A percentile compares a stretch with the other conserved stretches of the same genome.
phyloP scores from a whole-genome alignment of 2,113 vertebrate genomes.

The Psittacus erithacus region DNA sequence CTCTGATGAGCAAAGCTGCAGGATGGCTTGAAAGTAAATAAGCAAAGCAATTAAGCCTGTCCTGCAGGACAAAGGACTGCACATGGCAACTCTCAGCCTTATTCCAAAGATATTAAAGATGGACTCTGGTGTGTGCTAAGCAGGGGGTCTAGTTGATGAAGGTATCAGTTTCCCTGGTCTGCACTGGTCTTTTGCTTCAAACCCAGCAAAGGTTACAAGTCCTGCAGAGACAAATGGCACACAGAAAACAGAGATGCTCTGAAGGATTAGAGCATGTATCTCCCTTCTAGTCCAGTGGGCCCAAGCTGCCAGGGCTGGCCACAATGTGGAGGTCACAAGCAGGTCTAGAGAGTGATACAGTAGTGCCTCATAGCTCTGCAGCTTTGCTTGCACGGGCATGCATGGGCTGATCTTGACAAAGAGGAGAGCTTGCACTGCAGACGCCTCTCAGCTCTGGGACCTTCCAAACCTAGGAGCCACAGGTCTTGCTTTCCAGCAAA shows the following conservation, averaged over 20 bases:
- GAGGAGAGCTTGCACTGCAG: not conserved
- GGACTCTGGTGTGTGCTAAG: not conserved
- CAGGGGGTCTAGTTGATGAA: not conserved
- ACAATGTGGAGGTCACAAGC: accelerated
- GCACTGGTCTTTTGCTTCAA: not conserved
- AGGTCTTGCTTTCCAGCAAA: accelerated
- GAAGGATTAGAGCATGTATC: not conserved
- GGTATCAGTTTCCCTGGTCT: not conserved
- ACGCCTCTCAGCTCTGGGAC: not conserved
- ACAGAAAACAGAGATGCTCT: not conserved
- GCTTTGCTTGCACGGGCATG: not conserved
- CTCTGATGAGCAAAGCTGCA: not conserved
- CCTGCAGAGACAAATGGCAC: not conserved
- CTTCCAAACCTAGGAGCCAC: not conserved
- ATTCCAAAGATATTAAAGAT: not conserved
- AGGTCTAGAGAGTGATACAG: not conserved
- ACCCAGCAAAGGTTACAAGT: not conserved
- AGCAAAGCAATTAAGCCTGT: not conserved
- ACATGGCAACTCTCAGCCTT: not conserved
- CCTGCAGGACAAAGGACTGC: not conserved
- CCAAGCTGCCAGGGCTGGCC: accelerated
- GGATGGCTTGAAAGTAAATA: not conserved
- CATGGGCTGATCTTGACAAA: not conserved
- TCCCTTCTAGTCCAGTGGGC: not conserved
- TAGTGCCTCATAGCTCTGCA: accelerated